Conservation (phyloP, 1,140 invertebrate species). For the Solenopsis fugax region DNA sequence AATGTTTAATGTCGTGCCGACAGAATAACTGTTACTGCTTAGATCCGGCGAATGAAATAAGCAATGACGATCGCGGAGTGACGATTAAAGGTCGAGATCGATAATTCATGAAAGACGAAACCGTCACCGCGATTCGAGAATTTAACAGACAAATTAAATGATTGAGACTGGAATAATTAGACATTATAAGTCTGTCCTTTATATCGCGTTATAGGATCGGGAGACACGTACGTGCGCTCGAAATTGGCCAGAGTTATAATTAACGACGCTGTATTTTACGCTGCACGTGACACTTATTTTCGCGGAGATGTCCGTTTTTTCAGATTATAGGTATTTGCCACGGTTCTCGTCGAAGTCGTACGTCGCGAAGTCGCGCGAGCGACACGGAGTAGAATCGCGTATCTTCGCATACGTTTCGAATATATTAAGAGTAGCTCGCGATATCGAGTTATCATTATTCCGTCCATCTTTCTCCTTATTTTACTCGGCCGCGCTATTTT, state of each 20-base stretch:
- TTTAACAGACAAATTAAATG: not conserved
- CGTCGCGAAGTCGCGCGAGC: not conserved
- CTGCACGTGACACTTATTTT: not conserved
- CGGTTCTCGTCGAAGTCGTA: too few species aligned
- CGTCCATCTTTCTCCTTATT: constrained; percentile 31
- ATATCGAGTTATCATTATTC: constrained; percentile 46
- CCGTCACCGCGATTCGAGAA: not conserved
- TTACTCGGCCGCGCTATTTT: constrained; percentile 52
- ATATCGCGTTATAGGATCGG: not conserved
- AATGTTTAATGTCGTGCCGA: not conserved
- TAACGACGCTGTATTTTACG: not conserved
- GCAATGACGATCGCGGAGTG: constrained; percentile 16
- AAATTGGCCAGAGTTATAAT: constrained; percentile 12
- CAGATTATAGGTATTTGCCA: not conserved
- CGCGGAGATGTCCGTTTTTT: not conserved
- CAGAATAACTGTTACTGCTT: not conserved
- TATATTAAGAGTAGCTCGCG: constrained; percentile 15
- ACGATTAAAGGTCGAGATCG: constrained; percentile 23
- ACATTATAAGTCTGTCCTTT: not conserved
- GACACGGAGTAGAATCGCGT: not conserved
- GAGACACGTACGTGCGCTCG: not conserved
- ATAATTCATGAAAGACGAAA: constrained; percentile 1
- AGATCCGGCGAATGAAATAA: not conserved
- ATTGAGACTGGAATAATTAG: constrained; percentile 16
- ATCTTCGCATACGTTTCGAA: not conserved